These are phyloP conservation scores for Tetragnatha montana DNA, from an alignment of 2,888 invertebrate genomes.

Conservation along the genomic window DNA sequence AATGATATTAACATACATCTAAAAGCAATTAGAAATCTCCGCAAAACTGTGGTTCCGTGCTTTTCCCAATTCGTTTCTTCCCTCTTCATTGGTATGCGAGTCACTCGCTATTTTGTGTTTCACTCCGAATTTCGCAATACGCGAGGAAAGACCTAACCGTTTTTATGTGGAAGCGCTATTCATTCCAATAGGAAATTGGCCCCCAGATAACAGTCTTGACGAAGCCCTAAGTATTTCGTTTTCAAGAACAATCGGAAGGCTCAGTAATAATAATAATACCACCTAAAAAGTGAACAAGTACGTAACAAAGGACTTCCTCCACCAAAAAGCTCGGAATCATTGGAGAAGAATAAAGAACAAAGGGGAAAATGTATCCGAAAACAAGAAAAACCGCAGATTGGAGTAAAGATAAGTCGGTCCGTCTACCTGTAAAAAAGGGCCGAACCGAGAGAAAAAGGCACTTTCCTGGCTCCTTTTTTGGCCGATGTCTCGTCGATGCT, in stretches of 20 bases:
- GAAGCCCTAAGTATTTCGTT: slow-evolving; percentile 29
- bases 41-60: not conserved
- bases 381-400: slow-evolving; percentile 59
- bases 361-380: slow-evolving; percentile 51
- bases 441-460: slow-evolving; percentile 51
- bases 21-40: not conserved
- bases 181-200: not conserved
- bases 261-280: slow-evolving; percentile 5
- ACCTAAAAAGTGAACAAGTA: slow-evolving; percentile 18
- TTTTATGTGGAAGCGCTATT: not conserved
- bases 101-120: not conserved
- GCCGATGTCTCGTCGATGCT: slow-evolving; percentile 50
- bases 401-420: slow-evolving; percentile 46
- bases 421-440: slow-evolving; percentile 52
- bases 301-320: slow-evolving; percentile 64
- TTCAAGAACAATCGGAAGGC: slow-evolving; percentile 51
- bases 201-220: slow-evolving; percentile 25
- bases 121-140: not conserved
- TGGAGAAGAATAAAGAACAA: slow-evolving; percentile 58
- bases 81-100: not conserved
- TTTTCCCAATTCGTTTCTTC: not conserved
- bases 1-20: not conserved
- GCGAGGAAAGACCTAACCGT: not conserved
- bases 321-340: slow-evolving; percentile 44
- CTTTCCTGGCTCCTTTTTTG: slow-evolving; percentile 53